Evolutionary conservation across 2,888 invertebrate species (phyloP).

Genomic region (Dendrolimus pini): DNA sequence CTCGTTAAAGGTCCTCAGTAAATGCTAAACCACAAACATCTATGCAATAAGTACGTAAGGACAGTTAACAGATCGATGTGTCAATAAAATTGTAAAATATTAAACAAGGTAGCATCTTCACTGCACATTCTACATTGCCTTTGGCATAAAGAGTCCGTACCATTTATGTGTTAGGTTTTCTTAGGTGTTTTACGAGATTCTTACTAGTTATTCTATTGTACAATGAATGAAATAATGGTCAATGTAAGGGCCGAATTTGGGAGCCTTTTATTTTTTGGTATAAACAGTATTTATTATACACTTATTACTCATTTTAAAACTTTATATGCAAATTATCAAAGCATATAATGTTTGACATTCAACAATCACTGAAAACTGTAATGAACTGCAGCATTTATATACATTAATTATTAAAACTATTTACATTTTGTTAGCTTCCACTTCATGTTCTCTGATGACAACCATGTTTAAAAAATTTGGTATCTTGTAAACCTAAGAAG

Average conservation of each 20-base stretch:
- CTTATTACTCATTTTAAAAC: too few relatives aligned
- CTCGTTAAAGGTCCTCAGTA: not conserved
- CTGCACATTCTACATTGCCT: slow-evolving; percentile 34
- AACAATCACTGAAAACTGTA: too few relatives aligned
- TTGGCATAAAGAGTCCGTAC: slow-evolving; percentile 52
- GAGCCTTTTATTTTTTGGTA: too few relatives aligned
- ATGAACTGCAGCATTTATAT: too few relatives aligned
- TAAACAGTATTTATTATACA: too few relatives aligned
- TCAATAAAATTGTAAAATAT: slow-evolving; percentile 37
- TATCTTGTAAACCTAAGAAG: too few relatives aligned
- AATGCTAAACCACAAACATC: not conserved
- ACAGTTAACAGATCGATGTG: slow-evolving; percentile 21
- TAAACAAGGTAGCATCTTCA: slow-evolving; percentile 29
- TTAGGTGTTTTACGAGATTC: slow-evolving; percentile 46
- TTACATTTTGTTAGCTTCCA: too few relatives aligned
- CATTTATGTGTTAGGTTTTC: slow-evolving; percentile 43
- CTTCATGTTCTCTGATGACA: too few relatives aligned
- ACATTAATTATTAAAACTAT: too few relatives aligned
- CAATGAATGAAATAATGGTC: slow-evolving; percentile 19
- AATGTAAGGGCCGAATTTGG: slow-evolving; percentile 5
- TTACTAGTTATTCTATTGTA: slow-evolving; percentile 58
- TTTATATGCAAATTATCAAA: too few relatives aligned
- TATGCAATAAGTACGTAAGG: slow-evolving; percentile 18
- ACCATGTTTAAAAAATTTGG: too few relatives aligned
- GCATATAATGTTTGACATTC: too few relatives aligned